Evolutionary conservation across 2,113 vertebrate species (phyloP), one percentile per base, ranked within the genome.

Genomic region (Callorhinus ursinus): DNA sequence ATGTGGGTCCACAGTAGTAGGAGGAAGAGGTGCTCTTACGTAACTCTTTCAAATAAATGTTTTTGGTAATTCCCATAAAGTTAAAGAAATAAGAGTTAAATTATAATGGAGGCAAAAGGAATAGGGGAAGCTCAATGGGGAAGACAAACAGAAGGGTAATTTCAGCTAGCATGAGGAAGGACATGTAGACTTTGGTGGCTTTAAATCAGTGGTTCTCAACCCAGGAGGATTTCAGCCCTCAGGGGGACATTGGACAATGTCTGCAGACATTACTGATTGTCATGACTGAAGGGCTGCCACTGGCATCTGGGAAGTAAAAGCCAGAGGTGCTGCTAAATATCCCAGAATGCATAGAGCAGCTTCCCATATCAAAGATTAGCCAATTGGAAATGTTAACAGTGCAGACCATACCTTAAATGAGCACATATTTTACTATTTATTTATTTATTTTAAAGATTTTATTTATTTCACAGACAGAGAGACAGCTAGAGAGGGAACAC

Each of bases 321-420:
- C 2, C 33, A 26, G 22, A 2, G 8, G 0, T 46, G 26, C 10
- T 18, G 21, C 33, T 49, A 51, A 24, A 67, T 5, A 19, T 16
- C 4, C 13, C 8, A 16, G 14, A 36, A 42, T 21, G 22, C 22
- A 49, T 10, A 46, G n/a, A 61, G 22, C 4, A 63, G 2, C 28
- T 28, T 39, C 16, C n/a, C 9, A 67, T 4, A 19, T 59, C 15
- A 83, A 53, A 39, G 19, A 15, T 65, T n/a, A 19, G 51, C 19
- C n/a, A 49, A 36, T 15, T 53, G 14, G 31, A 88, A 63, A 14
- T 94, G 7, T 28, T 9, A 69, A 18, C 7, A 9, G 7, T 24
- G 28, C 13, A 36, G 4, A 24, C 2, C 9, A 18, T 36, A 46
- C 28, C 2, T 1, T 89, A 51, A 14, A 53, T 28, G 4, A 77